Evolutionary conservation across 2,888 invertebrate genomes (phyloP), one percentile per base, ranked within the genome.

Genomic region (Polietes domitor): DNA sequence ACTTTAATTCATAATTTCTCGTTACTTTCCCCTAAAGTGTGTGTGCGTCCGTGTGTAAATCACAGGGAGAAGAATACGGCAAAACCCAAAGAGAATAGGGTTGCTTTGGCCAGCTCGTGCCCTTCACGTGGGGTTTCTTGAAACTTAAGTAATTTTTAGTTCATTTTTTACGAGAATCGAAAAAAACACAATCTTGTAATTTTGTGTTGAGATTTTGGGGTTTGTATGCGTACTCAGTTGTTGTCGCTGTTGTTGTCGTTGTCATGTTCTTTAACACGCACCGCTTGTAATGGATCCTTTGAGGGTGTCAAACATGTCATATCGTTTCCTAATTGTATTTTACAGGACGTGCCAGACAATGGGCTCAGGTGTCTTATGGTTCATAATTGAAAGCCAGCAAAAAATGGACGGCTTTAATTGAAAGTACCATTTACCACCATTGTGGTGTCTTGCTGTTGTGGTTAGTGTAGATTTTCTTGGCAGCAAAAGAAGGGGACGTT

Each of bases 291-390:
- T 41, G 43, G 37, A 68, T 68, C 68, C 68, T 43, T 68, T 68
- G 43, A 43, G 68, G 68, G 68, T 43, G 68, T 68, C 68, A 68
- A 68, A 68, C 41, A 68, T 68, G 68, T 68, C 68, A 68, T 68
- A 41, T 43, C 21, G n/a, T 68, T 43, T 41, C 24, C 21, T 68
- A 68, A 41, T 68, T 43, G 41, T 41, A 7, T 68, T 28, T 17
- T 37, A 24, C 37, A 68, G 68, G 21, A 68, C 68, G 68, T 68
- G 68, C 68, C 68, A 68, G 5, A 15, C 43, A 68, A 24, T 41
- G 24, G 41, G 24, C 68, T 68, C 68, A 68, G 68, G 68, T 68
- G 68, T 68, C 41, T 68, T 21, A 37, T 65, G 19, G 65, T 41
- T 68, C 19, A 43, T 68, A 68, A 68, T 68, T 68, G 43, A n/a